Base-by-base conservation (phyloP, 1,140 invertebrate genomes). In the Neodiprion pinetum region DNA sequence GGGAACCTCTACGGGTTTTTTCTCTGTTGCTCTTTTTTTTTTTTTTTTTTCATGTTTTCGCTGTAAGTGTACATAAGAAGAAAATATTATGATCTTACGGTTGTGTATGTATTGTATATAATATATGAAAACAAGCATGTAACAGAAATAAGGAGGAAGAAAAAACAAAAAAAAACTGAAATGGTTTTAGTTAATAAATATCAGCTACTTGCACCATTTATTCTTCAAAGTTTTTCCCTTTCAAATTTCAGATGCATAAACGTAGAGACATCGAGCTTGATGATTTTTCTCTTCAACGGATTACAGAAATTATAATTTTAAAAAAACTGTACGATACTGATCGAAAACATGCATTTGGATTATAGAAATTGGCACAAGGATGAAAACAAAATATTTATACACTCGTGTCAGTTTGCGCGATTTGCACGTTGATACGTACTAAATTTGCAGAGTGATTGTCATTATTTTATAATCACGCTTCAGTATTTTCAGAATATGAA, bases 41-140 rank as follows among this genome's bases (percentile, higher is more conserved):
- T 21, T 48, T 48, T 77, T 67, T 72, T 73, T 48, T 72, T 74
- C 72, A 48, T 78, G 75, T 79, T 79, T 78, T 80, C 79, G 76
- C 74, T 74, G 66, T 70, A 75, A 74, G 75, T 67, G 66, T 79
- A 80, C 28, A 40, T 40, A 40, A 40, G 28, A 40, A 40, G 28
- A 40, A 40, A 40, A 40, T 71, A 76, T 73, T 47, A 74, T 74
- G 74, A 72, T 76, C 72, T 71, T 77, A 76, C 72, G 74, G 78
- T 79, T 75, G 79, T 77, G 78, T 78, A 82, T 80, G 77, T 79
- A 82, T 74, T 82, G 81, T 82, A 82, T 81, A 82, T 82, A 82
- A 78, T 75, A 74, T 72, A 70, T 72, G 72, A 77, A 77, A 78
- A 69, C 78, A 72, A 77, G 71, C 72, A 72, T 82, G 76, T 80